phyloP scores from a whole-genome alignment of 2,888 invertebrate species.

The Caradrina clavipalpis region DNA sequence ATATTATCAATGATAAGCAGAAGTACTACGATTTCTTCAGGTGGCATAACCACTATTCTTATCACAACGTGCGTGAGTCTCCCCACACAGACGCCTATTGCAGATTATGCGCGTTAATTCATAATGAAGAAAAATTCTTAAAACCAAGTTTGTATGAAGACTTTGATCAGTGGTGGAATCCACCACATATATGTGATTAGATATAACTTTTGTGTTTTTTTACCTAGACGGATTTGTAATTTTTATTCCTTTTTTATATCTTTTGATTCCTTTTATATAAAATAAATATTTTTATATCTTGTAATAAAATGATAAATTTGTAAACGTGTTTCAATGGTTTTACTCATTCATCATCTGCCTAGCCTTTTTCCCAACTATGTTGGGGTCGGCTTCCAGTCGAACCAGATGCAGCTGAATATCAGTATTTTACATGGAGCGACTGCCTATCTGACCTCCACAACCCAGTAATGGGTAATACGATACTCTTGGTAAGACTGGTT shows the following conservation, averaged over 20 bases:
- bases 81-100: slow-evolving; percentile 62
- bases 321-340: background rate
- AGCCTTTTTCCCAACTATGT: too few relatives aligned
- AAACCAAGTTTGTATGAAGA: slow-evolving; percentile 43
- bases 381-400: too few relatives aligned
- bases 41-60: slow-evolving; percentile 73
- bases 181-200: slow-evolving; percentile 22
- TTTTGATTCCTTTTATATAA: background rate
- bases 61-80: slow-evolving; percentile 55
- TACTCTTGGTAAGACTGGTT: too few relatives aligned
- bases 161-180: slow-evolving; percentile 66
- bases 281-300: too few relatives aligned
- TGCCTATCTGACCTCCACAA: too few relatives aligned
- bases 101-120: slow-evolving; percentile 56
- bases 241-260: background rate
- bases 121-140: slow-evolving; percentile 25
- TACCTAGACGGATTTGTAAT: background rate
- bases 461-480: too few relatives aligned
- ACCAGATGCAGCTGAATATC: too few relatives aligned
- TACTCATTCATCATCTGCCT: too few relatives aligned
- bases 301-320: background rate
- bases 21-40: slow-evolving; percentile 69
- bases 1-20: slow-evolving; percentile 63
- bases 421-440: too few relatives aligned
- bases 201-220: background rate